Evolutionary conservation across 1,140 invertebrate genomes (phyloP), one percentile per base, ranked within the genome.

Genomic region (Arctopsyche grandis): DNA sequence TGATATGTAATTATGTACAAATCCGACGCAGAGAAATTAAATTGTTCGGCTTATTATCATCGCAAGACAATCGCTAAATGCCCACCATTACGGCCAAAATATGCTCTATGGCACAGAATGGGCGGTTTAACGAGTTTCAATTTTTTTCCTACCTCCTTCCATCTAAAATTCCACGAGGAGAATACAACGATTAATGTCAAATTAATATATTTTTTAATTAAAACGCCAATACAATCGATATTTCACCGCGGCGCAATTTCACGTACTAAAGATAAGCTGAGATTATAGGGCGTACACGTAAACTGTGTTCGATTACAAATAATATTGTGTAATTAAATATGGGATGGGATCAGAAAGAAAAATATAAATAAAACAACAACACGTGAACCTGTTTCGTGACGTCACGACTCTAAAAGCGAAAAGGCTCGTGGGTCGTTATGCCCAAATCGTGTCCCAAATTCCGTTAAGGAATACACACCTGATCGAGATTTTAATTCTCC

Each of bases 1-100:
- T 66, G 21, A 26, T 22, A 22, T 66, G 63, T 66, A 66, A 66
- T 66, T 66, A 66, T 66, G 63, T 66, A 66, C 63, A 26, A 26
- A 66, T 66, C 14, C 63, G 14, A 66, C 24, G 63, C 63, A 66
- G 12, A 22, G 63, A 66, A 66, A 66, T 66, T 66, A 66, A 66
- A 66, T 26, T 26, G 63, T 66, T 66, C 63, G 24, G 63, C 24
- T 66, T 66, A 66, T 66, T 66, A 66, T 66, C 63, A 66, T 66
- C 63, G 10, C 22, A 26, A 66, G 63, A 66, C 63, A 66, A 66
- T 66, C 63, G 63, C 26, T 66, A 26, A 66, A 66, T 66, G 24
- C 63, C 63, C 63, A 66, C 63, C 24, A 66, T 66, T 66, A 66
- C 63, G 24, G 24, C 24, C 63, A 66, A 66, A 66, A 22, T 66